These are phyloP conservation scores for Hystrix brachyura DNA, from an alignment of 2,113 vertebrate species.

Conservation along the genomic window DNA sequence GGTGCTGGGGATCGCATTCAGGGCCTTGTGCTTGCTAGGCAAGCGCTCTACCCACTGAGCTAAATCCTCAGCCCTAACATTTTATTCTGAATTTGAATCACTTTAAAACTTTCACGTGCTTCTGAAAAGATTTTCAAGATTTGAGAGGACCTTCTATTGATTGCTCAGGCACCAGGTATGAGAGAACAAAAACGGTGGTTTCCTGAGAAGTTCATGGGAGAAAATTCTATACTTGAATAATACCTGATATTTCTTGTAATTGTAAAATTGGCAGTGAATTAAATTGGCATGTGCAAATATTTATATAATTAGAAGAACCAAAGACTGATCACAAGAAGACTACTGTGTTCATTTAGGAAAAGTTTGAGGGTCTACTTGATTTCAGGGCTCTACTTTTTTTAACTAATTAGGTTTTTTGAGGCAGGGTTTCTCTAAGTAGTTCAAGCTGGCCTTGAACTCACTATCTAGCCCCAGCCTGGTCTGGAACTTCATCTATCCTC, in stretches of 20 bases:
- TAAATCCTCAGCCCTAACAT: too few relatives aligned
- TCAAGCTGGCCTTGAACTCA: background rate
- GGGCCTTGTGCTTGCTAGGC: too few relatives aligned
- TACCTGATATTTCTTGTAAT: background rate
- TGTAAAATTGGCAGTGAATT: slow-evolving; percentile 9
- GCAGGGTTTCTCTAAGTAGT: background rate
- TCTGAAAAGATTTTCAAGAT: slow-evolving; percentile 6
- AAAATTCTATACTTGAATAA: slow-evolving; percentile 5
- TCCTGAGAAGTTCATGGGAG: background rate
- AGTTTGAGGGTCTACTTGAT: background rate
- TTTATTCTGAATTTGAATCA: background rate
- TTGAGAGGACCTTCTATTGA: background rate
- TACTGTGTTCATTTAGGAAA: background rate
- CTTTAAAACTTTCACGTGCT: background rate
- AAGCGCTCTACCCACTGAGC: too few relatives aligned
- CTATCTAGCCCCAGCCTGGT: too few relatives aligned
- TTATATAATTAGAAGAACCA: slow-evolving; percentile 35
- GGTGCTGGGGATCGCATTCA: too few relatives aligned
- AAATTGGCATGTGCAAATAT: background rate
- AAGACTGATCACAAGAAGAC: background rate
- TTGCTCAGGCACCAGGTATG: background rate
- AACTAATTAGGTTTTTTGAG: background rate
- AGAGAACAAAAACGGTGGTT: slow-evolving; percentile 37
- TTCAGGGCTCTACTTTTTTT: background rate
- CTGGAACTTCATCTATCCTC: background rate